Base-by-base conservation (phyloP, 2,888 invertebrate genomes). In the Plutella xylostella region DNA sequence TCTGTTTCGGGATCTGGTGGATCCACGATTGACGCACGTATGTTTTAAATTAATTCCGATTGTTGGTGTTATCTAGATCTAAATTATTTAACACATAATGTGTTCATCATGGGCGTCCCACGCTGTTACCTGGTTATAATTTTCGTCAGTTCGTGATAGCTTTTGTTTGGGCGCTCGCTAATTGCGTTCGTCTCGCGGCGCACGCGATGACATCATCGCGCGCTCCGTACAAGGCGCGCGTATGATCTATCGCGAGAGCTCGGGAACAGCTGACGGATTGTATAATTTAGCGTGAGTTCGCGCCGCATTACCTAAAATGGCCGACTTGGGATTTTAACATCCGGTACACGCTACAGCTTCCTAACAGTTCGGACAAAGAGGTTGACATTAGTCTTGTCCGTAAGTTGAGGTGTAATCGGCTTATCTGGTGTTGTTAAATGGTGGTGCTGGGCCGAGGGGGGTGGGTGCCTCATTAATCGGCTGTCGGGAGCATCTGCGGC, bases 401-500 rank as follows among this genome's bases (percentile, higher is more conserved):
- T 37, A 12, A 15, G 20, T 14, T 25, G 22, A 14, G 15, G 14
- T 21, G 47, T 60, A 60, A 63, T 60, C 63, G 52, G 58, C 61
- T 63, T 65, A 65, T 62, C 64, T 58, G n/a, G n/a, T n/a, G n/a
- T n/a, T n/a, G n/a, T n/a, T n/a, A n/a, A n/a, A n/a, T n/a, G n/a
- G n/a, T n/a, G n/a, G n/a, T n/a, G n/a, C n/a, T n/a, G n/a, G n/a
- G n/a, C n/a, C n/a, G 59, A 61, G 75, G 78, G 73, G 67, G 69
- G 69, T 57, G 59, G 62, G 58, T 30, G 46, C 66, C 75, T 75
- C 79, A 83, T 83, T 82, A 83, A 82, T 83, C 79, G 75, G 72
- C 82, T 82, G 82, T 83, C 82, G 66, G 69, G 66, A 68, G 65
- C 82, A 83, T 80, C 82, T 83, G 65, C 66, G 70, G 68, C 71